These are phyloP conservation scores for Tretioscincus oriximinensis DNA, from an alignment of 2,113 vertebrate species.

Conservation along the genomic window DNA sequence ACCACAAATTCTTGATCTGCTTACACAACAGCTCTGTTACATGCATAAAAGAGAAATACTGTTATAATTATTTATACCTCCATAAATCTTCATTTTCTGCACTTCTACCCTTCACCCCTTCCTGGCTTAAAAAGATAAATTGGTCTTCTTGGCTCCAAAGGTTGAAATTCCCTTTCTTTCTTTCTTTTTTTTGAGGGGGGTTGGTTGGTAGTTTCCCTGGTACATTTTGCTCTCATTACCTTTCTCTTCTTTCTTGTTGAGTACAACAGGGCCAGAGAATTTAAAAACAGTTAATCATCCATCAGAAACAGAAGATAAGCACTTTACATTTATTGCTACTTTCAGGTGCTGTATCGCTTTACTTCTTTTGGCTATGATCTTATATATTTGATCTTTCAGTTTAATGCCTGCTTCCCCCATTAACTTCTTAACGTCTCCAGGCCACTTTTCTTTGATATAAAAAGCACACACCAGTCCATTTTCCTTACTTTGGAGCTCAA, in stretches of 20 bases:
- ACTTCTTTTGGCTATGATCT: conserved; percentile 58
- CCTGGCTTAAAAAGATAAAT: conserved; percentile 17
- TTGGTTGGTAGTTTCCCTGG: conserved; percentile 21
- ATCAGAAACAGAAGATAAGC: conserved; percentile 54
- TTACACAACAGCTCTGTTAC: conserved; percentile 10
- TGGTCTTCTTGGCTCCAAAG: background rate
- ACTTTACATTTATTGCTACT: conserved; percentile 57
- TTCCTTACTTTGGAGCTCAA: conserved; percentile 44
- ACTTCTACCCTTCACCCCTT: background rate
- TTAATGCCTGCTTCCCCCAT: conserved; percentile 58
- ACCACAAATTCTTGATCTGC: conserved; percentile 12
- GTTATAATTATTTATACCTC: conserved; percentile 14
- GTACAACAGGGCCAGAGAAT: conserved; percentile 25
- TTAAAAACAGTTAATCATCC: conserved; percentile 54
- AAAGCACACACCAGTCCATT: conserved; percentile 46
- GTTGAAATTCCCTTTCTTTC: background rate
- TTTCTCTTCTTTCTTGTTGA: conserved; percentile 23
- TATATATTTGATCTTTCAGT: conserved; percentile 65
- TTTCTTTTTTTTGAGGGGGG: conserved; percentile 27
- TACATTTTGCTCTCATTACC: conserved; percentile 31
- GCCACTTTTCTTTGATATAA: conserved; percentile 42
- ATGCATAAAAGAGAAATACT: background rate
- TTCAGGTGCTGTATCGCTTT: conserved; percentile 56
- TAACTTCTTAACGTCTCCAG: conserved; percentile 51
- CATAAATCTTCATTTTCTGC: conserved; percentile 17